These are phyloP conservation scores for Catocala nupta DNA, from an alignment of 2,888 invertebrate species.

Conservation along the genomic window DNA sequence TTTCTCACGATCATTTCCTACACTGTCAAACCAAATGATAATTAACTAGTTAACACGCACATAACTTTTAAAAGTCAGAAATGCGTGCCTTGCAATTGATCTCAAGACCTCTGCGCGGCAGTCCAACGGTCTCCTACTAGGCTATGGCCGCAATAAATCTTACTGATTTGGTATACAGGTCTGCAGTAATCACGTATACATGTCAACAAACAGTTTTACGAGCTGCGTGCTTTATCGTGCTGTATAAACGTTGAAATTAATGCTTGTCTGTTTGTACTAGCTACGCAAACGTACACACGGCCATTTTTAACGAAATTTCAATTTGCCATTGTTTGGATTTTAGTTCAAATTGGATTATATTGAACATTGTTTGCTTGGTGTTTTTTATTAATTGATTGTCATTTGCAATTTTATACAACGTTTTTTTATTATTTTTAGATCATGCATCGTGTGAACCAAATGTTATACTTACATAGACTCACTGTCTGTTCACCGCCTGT, in stretches of 20 bases:
- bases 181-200: background rate
- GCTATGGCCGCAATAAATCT: no score
- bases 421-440: background rate
- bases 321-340: conserved; percentile 53
- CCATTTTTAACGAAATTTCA: conserved; percentile 56
- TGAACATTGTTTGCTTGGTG: conserved; percentile 4
- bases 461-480: background rate
- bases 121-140: no score
- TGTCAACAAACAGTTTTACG: conserved; percentile 10
- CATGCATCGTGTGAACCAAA: no score
- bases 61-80: no score
- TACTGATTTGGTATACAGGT: no score
- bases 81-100: no score
- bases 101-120: no score
- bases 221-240: conserved; percentile 65
- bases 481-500: no score
- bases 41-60: no score
- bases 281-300: conserved; percentile 52
- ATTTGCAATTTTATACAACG: background rate
- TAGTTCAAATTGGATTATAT: conserved; percentile 10
- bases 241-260: conserved; percentile 64
- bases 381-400: background rate
- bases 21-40: no score
- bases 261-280: conserved; percentile 65
- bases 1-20: no score